Evolutionary conservation across 2,113 vertebrate genomes (phyloP).

Genomic region (Zapornia atra): DNA sequence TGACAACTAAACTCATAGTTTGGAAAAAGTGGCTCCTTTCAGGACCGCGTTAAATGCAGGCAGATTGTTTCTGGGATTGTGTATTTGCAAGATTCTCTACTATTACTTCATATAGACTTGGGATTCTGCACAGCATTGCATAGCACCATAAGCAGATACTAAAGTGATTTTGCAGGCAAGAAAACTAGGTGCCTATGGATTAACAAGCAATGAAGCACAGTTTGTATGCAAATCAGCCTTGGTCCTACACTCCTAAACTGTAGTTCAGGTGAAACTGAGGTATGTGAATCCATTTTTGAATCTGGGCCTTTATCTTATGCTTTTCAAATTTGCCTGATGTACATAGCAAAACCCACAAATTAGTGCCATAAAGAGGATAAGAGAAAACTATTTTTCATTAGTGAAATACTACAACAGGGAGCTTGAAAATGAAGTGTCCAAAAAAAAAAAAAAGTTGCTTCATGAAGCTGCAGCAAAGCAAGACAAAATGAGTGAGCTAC

Average conservation of each 20-base stretch:
- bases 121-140: not conserved
- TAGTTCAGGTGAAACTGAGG: not conserved
- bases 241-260: not conserved
- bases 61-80: not conserved
- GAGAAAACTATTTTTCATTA: not conserved
- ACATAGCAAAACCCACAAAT: fast-evolving
- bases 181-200: not conserved
- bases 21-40: not conserved
- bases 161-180: not conserved
- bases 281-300: not conserved
- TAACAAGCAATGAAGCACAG: not conserved
- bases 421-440: not conserved
- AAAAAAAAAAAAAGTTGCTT: not conserved
- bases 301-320: not conserved
- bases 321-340: not conserved
- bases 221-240: not conserved
- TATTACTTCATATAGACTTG: not conserved
- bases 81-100: not conserved
- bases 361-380: not conserved
- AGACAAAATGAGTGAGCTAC: not conserved
- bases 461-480: not conserved
- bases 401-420: not conserved
- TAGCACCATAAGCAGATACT: not conserved
- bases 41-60: not conserved
- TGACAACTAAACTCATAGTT: not conserved